Percentiles rank a stretch among this genome's conserved stretches.
Evolutionary conservation across 2,797 vertebrate species (phyloP).

Genomic region (Ctenopoma kingsleyae): DNA sequence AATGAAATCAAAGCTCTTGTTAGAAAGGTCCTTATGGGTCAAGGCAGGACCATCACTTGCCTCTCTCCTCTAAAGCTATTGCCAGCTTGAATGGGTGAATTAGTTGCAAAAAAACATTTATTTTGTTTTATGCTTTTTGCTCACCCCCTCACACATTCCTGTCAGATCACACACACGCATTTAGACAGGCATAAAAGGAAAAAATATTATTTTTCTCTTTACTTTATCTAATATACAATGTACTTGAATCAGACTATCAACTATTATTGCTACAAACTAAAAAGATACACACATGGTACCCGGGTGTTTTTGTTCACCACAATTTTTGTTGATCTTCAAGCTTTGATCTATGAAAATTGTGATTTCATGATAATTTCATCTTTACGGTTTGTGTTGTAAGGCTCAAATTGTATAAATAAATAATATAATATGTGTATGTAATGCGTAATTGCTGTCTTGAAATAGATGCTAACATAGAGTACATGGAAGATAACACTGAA

Average conservation of each 20-base stretch:
- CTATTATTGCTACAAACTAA: background rate
- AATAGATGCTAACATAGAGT: constrained; percentile 6
- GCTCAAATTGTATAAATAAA: constrained; percentile 5
- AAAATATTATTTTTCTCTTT: background rate
- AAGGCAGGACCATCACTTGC: constrained; percentile 17
- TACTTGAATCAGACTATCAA: background rate
- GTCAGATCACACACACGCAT: constrained; percentile 4
- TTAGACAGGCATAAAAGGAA: background rate
- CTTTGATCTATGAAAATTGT: background rate
- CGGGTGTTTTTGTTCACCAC: background rate
- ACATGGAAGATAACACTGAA: background rate
- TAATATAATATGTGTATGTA: constrained; percentile 7
- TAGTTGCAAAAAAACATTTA: constrained; percentile 19
- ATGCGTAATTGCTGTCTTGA: background rate
- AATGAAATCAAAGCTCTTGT: constrained; percentile 32
- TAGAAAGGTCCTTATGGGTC: constrained; percentile 20
- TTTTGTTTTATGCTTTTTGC: constrained; percentile 15
- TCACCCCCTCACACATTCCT: background rate
- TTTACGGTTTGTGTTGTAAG: background rate
- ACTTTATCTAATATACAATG: background rate
- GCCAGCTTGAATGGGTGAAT: constrained; percentile 24
- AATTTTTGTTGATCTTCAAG: background rate
- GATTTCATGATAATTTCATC: background rate
- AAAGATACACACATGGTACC: background rate
- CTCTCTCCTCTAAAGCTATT: constrained; percentile 31